A percentile compares a stretch with the other conserved stretches of the same genome.
phyloP scores from a whole-genome alignment of 2,113 vertebrate species.

The Crocuta crocuta region DNA sequence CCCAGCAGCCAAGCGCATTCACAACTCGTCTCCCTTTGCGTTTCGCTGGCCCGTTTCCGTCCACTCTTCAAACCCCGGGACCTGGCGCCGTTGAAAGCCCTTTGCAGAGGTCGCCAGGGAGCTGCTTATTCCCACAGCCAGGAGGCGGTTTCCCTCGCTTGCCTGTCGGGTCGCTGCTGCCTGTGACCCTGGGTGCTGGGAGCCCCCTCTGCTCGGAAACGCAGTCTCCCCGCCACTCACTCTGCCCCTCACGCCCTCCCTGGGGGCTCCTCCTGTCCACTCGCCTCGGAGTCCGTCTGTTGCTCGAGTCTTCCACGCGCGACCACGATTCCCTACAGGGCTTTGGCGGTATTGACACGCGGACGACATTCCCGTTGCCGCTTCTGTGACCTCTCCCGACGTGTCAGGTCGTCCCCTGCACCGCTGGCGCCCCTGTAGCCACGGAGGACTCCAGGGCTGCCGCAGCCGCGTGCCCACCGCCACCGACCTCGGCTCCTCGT shows the following conservation, averaged over 20 bases:
- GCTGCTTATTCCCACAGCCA: background rate
- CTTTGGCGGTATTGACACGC: background rate
- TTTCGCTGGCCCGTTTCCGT: background rate
- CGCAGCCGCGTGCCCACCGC: rapidly evolving
- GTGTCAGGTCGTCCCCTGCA: background rate
- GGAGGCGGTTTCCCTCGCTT: background rate
- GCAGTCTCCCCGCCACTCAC: background rate
- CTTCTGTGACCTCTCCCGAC: background rate
- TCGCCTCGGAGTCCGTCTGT: background rate
- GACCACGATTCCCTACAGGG: too few species aligned
- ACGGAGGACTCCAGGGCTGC: too few species aligned
- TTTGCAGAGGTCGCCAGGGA: background rate
- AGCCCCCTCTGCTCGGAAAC: background rate
- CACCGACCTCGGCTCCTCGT: too few species aligned
- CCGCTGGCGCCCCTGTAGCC: background rate
- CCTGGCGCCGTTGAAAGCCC: background rate
- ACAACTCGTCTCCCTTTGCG: background rate
- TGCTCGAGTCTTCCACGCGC: too few species aligned
- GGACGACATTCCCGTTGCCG: background rate
- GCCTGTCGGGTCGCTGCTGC: background rate
- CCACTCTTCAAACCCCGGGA: background rate
- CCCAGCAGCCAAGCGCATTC: background rate
- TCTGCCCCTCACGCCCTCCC: background rate
- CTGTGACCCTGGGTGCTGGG: background rate
- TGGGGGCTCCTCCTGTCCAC: background rate